Conservation (phyloP, 2,888 invertebrate genomes). For the Isotomurus palustris region DNA sequence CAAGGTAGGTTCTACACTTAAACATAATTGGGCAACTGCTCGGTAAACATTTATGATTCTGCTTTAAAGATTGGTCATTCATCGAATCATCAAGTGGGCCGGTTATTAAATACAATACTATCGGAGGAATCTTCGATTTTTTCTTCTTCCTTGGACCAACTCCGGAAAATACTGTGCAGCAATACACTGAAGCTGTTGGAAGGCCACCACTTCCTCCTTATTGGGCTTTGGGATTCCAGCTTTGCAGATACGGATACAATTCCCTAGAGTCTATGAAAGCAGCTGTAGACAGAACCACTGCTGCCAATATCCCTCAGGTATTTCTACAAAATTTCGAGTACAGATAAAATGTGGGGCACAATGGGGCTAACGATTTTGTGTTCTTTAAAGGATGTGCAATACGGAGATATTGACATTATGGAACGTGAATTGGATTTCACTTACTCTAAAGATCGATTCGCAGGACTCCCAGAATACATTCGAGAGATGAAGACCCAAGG, state of each 20-base stretch:
- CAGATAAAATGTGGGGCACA: background rate
- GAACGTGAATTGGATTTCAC: slow-evolving; percentile 72
- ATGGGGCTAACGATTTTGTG: background rate
- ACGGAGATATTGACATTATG: slow-evolving; percentile 63
- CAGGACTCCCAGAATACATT: slow-evolving; percentile 63
- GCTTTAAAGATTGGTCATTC: slow-evolving; percentile 6
- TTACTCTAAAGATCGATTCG: slow-evolving; percentile 60
- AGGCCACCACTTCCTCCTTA: slow-evolving; percentile 76
- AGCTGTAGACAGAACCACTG: slow-evolving; percentile 64
- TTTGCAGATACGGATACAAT: slow-evolving; percentile 67
- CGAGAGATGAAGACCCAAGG: slow-evolving; percentile 60
- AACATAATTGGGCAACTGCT: background rate
- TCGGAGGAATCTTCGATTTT: slow-evolving; percentile 76
- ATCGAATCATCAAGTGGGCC: slow-evolving; percentile 58
- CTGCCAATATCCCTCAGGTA: slow-evolving; percentile 71
- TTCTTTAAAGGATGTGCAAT: slow-evolving; percentile 39
- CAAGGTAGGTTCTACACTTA: slow-evolving; percentile 53
- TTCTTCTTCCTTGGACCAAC: slow-evolving; percentile 72
- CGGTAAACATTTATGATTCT: background rate
- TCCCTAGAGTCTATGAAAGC: slow-evolving; percentile 61
- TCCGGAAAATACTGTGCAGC: slow-evolving; percentile 63
- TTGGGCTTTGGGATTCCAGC: slow-evolving; percentile 83
- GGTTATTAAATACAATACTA: slow-evolving; percentile 72
- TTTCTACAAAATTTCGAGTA: background rate
- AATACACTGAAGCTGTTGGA: slow-evolving; percentile 66